Evolutionary conservation across 2,888 invertebrate species (phyloP).

Genomic region (Adelognathus sp.): DNA sequence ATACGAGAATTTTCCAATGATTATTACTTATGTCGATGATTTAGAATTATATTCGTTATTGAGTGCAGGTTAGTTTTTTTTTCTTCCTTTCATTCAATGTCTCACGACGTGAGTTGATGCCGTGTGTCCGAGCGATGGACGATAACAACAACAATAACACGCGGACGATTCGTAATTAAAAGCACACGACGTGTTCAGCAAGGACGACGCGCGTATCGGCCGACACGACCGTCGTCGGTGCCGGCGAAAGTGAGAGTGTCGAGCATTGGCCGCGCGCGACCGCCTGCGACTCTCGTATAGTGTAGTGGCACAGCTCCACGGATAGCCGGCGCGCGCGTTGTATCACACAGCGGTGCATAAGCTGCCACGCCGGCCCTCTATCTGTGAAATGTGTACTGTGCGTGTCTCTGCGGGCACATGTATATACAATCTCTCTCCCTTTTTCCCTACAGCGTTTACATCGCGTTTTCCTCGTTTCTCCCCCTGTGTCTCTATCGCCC

Average conservation of each 20-base stretch:
- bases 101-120: background rate
- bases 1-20: no score
- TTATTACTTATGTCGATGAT: background rate
- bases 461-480: conserved; percentile 25
- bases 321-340: conserved; percentile 44
- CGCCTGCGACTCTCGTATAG: no score
- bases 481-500: conserved; percentile 39
- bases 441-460: conserved; percentile 23
- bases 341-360: conserved; percentile 72
- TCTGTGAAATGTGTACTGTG: background rate
- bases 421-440: conserved; percentile 49
- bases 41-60: background rate
- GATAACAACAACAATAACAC: background rate
- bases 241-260: conserved; percentile 80
- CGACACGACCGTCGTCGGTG: conserved; percentile 75
- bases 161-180: background rate
- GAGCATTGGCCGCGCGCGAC: conserved; percentile 59
- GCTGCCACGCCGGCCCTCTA: conserved; percentile 53
- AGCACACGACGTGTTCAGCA: conserved; percentile 39
- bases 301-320: conserved; percentile 30
- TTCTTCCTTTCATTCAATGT: background rate
- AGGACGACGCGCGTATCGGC: conserved; percentile 66
- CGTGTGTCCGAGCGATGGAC: background rate
- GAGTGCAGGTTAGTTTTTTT: background rate
- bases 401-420: background rate